Evolutionary conservation across 2,797 vertebrate genomes (phyloP).

Genomic region (Tapera naevia): DNA sequence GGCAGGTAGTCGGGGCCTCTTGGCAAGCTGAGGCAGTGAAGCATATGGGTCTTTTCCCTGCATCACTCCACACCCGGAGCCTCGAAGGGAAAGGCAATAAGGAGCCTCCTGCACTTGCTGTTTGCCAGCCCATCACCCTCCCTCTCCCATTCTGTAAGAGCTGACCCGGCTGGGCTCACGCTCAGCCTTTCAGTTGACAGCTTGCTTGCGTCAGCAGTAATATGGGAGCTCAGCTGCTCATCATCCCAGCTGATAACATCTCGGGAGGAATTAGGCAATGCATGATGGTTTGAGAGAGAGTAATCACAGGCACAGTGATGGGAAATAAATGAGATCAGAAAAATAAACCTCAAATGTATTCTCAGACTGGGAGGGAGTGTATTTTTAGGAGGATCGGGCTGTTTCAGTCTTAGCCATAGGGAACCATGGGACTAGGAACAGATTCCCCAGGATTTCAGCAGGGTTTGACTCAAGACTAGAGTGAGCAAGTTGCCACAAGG

Average conservation of each 20-base stretch:
- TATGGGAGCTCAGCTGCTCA: conserved; percentile 9
- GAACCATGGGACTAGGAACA: neutral
- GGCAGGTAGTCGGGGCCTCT: neutral
- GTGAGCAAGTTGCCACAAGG: neutral
- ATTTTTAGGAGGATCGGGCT: neutral
- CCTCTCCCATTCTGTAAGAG: neutral
- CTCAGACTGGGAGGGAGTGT: neutral
- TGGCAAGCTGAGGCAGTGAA: neutral
- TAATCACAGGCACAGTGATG: neutral
- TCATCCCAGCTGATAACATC: conserved; percentile 10
- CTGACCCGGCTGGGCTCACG: neutral
- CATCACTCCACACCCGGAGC: rapidly evolving
- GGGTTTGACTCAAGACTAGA: neutral
- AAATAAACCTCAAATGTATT: neutral
- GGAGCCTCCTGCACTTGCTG: neutral
- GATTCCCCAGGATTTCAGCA: neutral
- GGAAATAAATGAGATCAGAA: conserved; percentile 16
- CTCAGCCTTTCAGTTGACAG: neutral
- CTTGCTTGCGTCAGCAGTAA: conserved; percentile 2
- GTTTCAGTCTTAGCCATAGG: neutral
- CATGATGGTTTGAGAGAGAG: conserved; percentile 19
- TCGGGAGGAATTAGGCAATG: conserved; percentile 49
- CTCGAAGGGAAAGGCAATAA: neutral
- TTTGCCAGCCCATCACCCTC: neutral
- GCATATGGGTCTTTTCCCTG: neutral